Evolutionary conservation across 2,113 vertebrate species (phyloP).

Genomic region (Sinosuthora webbiana): DNA sequence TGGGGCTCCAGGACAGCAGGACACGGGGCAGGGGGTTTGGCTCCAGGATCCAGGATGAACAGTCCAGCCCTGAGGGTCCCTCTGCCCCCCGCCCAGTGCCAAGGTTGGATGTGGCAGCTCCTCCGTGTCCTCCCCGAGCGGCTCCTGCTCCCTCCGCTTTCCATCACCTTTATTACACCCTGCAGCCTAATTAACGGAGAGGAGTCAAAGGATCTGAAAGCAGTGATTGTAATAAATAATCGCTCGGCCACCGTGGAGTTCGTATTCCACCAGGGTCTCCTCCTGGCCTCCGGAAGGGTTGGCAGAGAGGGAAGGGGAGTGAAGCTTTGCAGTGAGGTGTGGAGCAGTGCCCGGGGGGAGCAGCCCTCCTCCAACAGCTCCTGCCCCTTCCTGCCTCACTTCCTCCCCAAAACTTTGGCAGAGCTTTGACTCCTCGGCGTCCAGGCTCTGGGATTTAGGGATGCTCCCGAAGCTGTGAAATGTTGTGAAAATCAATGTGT

Average conservation of each 20-base stretch:
- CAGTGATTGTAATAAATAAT: slow-evolving; percentile 28
- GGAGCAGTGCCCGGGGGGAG: not conserved
- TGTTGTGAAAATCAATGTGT: fast-evolving
- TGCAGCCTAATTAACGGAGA: slow-evolving; percentile 40
- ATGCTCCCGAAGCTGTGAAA: not conserved
- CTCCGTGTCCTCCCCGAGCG: fast-evolving
- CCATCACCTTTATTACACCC: slow-evolving; percentile 34
- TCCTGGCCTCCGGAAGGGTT: not conserved
- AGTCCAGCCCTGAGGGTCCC: fast-evolving
- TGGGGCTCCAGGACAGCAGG: fast-evolving
- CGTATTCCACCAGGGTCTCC: not conserved
- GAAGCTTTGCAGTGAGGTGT: not conserved
- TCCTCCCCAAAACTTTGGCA: not conserved
- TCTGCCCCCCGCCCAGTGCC: not conserved
- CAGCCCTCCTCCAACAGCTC: not conserved
- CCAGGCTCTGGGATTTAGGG: not conserved
- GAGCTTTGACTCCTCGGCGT: fast-evolving
- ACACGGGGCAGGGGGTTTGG: fast-evolving
- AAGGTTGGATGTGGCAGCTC: not conserved
- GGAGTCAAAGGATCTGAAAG: slow-evolving; percentile 25
- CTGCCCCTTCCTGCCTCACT: not conserved
- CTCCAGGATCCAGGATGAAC: fast-evolving
- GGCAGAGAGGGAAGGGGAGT: not conserved
- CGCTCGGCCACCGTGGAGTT: not conserved
- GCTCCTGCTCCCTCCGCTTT: not conserved